phyloP scores from a whole-genome alignment of 37 sponge, comb jelly and placozoan species.

The Haliclona indistincta region DNA sequence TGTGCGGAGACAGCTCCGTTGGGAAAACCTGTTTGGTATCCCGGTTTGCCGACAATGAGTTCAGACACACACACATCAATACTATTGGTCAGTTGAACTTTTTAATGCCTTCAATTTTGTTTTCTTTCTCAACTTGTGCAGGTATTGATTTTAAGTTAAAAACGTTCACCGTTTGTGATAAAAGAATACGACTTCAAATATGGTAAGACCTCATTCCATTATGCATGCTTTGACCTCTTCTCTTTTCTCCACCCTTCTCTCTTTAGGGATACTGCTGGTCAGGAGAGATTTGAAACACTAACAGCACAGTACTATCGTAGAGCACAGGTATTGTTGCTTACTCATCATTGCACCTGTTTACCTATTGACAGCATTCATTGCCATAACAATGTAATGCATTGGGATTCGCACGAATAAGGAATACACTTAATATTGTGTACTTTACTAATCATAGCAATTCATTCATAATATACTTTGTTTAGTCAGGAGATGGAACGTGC shows the following conservation, averaged over 20 bases:
- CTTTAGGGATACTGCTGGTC: constrained; percentile 86
- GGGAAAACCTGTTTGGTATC: constrained; percentile 90
- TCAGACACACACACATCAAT: constrained; percentile 71
- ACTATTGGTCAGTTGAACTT: constrained; percentile 72
- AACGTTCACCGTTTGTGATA: constrained; percentile 59
- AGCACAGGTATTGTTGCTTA: constrained; percentile 60
- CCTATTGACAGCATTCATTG: not conserved
- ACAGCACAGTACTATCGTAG: constrained; percentile 85
- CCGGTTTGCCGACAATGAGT: constrained; percentile 72
- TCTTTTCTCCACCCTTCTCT: not conserved
- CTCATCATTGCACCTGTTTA: not conserved
- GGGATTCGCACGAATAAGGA: not conserved
- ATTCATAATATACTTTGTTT: too few relatives aligned
- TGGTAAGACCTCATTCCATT: constrained; percentile 44
- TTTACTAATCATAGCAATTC: too few relatives aligned
- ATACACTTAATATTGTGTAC: too few relatives aligned
- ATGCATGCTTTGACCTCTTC: not conserved
- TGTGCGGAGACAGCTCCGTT: constrained; percentile 91
- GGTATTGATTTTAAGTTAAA: constrained; percentile 94
- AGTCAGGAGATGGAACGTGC: too few relatives aligned
- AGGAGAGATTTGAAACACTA: constrained; percentile 90
- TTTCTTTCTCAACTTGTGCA: constrained; percentile 12
- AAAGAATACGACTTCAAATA: constrained; percentile 77
- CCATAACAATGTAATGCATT: not conserved
- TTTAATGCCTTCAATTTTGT: not conserved